Evolutionary conservation across 1,140 invertebrate species (phyloP), one percentile per base, ranked within the genome.

Genomic region (Eurosta solidaginis): DNA sequence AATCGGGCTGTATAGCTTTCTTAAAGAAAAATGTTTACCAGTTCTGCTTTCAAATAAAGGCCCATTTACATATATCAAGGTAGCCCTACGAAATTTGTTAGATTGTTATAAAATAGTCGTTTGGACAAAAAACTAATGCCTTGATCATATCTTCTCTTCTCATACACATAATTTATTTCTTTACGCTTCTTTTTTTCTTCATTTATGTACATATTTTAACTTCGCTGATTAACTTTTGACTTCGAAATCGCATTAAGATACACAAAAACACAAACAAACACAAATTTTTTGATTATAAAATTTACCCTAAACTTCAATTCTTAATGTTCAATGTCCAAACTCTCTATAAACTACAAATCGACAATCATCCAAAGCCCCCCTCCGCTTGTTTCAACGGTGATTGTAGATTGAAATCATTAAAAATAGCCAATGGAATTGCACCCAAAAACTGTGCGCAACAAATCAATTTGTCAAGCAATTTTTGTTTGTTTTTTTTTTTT

Each of bases 381-480:
- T 6, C 47, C 9, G 22, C n/a, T 6, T 49, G 6, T 49, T n/a
- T 12, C 4, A 17, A 33, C 6, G 4, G 12, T 29, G 25, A 14
- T 3, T n/a, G 29, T 36, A 12, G 54, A n/a, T 59, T 14, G 52
- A 29, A 59, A 59, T 59, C 54, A 59, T 36, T 59, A 9, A 49
- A 52, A 52, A 22, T 4, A 52, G 20, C 59, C 45, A 17, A 9
- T 47, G 45, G 45, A 9, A 68, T 29, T 40, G 33, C 17, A 68
- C 17, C 33, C 17, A 22, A 68, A n/a, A 68, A 2, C 20, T 42
- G 44, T 47, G 42, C 12, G 44, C 45, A 47, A 40, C 44, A 75
- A 75, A 49, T 75, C 45, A 25, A 75, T 75, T 75, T 25, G 27
- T 75, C 29, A 68, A 40, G n/a, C 27, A 36, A 52, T 52, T 77